Percentiles rank a stretch among this genome's conserved stretches.
phyloP scores from a whole-genome alignment of 2,797 vertebrate species.

The Sebastes iracundus region DNA sequence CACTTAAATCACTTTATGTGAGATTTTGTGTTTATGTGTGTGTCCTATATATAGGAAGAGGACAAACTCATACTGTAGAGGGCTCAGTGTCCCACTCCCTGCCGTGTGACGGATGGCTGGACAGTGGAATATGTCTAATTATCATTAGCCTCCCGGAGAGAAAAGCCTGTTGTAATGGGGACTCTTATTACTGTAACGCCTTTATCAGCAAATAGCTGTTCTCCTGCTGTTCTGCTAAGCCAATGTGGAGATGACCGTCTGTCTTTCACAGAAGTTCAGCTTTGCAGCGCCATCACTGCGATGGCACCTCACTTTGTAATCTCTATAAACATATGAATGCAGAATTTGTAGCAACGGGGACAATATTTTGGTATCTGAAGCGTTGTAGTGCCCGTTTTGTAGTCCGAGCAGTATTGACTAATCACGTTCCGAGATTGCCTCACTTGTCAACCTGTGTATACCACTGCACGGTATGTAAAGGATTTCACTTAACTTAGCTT shows the following conservation, averaged over 20 bases:
- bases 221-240: slow-evolving; percentile 56
- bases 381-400: no score
- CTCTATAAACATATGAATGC: no score
- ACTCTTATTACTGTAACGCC: slow-evolving; percentile 59
- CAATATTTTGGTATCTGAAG: no score
- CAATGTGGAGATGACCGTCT: slow-evolving; percentile 22
- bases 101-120: slow-evolving; percentile 70
- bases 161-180: slow-evolving; percentile 56
- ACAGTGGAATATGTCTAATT: slow-evolving; percentile 67
- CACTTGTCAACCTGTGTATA: background rate
- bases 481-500: background rate
- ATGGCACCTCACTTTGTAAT: background rate
- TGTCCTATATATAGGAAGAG: slow-evolving; percentile 15
- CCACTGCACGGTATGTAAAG: background rate
- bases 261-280: slow-evolving; percentile 21
- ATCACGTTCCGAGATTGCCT: no score
- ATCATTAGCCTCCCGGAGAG: slow-evolving; percentile 73
- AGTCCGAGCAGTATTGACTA: no score
- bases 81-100: slow-evolving; percentile 52
- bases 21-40: slow-evolving; percentile 12
- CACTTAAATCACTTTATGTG: slow-evolving; percentile 20
- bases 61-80: background rate
- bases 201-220: slow-evolving; percentile 52
- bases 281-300: background rate
- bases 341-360: no score